Percentiles rank a stretch among this genome's conserved stretches.
Conservation (phyloP, 2,797 vertebrate genomes). For the Oreochromis grahami region DNA sequence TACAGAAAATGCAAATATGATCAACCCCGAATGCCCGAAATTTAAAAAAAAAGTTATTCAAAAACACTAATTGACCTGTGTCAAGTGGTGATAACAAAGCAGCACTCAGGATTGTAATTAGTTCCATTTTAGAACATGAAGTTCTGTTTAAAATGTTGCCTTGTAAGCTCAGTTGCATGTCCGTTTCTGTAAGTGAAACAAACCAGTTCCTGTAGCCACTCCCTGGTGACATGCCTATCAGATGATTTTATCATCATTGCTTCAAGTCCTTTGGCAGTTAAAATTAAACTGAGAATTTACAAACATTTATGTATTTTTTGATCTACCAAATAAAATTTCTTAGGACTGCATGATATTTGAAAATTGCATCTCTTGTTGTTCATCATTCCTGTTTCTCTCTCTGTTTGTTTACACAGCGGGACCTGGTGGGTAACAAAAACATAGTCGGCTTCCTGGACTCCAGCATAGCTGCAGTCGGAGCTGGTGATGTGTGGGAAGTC, state of each 20-base stretch:
- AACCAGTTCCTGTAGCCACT: constrained; percentile 42
- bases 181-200: constrained; percentile 17
- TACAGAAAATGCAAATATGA: background rate
- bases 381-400: constrained; percentile 1
- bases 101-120: background rate
- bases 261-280: background rate
- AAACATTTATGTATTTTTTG: background rate
- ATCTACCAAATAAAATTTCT: background rate
- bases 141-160: background rate
- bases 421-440: constrained; percentile 94
- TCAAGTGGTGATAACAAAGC: background rate
- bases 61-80: background rate
- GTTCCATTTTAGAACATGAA: background rate
- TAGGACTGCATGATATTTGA: background rate
- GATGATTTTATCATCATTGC: constrained; percentile 39
- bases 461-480: constrained; percentile 90
- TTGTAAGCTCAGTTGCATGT: background rate
- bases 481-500: constrained; percentile 96
- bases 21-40: background rate
- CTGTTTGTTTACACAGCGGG: constrained; percentile 77
- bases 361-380: background rate
- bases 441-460: constrained; percentile 97
- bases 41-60: background rate
- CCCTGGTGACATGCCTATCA: constrained; percentile 22
- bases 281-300: background rate